Percentiles rank a stretch among this genome's conserved stretches.
These are phyloP conservation scores for Yoshiicerus persimilis DNA, from an alignment of 1,140 invertebrate species.

Conservation along the genomic window DNA sequence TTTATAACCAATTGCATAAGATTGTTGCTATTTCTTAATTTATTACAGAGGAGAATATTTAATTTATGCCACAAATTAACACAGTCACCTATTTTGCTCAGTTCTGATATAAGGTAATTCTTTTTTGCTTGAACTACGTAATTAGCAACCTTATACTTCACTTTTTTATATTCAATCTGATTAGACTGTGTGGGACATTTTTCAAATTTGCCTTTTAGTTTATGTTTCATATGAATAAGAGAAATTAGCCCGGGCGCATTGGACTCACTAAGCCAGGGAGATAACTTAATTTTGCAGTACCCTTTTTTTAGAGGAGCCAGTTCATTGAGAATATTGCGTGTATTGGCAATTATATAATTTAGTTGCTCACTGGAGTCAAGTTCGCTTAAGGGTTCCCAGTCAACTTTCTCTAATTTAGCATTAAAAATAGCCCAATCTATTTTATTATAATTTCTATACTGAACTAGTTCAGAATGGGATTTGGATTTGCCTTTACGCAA, in stretches of 20 bases:
- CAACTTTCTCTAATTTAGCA: not conserved
- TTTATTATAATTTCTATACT: not conserved
- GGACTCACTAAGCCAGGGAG: not conserved
- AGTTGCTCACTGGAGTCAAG: not conserved
- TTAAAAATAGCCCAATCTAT: not conserved
- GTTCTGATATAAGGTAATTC: no score
- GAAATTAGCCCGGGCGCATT: not conserved
- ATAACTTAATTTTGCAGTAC: not conserved
- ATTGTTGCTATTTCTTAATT: no score
- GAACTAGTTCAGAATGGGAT: not conserved
- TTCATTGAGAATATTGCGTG: not conserved
- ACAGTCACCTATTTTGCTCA: no score
- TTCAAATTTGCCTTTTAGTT: not conserved
- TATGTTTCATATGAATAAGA: not conserved
- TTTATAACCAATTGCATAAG: no score
- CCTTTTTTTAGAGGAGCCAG: no score
- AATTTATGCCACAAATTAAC: no score
- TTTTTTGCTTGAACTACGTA: no score
- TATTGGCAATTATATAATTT: not conserved
- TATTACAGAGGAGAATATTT: no score
- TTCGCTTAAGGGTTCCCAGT: not conserved
- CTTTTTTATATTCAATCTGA: no score
- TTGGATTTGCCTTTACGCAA: not conserved
- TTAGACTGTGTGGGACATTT: no score
- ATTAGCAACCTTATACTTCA: no score